Base-by-base conservation (phyloP, 2,797 vertebrate species). In the Rallus crepitans region DNA sequence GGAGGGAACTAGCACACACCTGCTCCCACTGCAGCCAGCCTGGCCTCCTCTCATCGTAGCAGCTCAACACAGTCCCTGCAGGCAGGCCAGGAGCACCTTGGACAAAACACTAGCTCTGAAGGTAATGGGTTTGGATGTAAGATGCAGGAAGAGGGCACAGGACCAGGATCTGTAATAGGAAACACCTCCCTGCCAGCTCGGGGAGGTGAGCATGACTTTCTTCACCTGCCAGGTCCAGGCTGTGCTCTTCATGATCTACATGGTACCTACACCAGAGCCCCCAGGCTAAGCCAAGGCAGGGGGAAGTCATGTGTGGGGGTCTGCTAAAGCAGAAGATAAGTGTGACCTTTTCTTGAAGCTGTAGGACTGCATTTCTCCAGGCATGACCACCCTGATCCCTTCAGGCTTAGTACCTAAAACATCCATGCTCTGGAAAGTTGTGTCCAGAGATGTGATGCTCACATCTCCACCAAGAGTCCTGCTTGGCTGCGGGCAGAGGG, bases 101-200 rank as follows among this genome's bases (percentile, higher is more conserved):
- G 10, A 40, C 37, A 11, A 53, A 64, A 59, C 40, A 4, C 12
- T 2, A 68, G 18, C 70, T 77, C 79, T 76, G 31, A 17, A 47
- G 13, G 1, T 9, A 14, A 42, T 0, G 9, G 24, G 23, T 73
- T 52, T 28, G 65, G 57, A n/a, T 40, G 16, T 0, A 1, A 73
- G 33, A 27, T 5, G 40, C 56, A 80, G 20, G 23, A 25, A 23
- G 11, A 82, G 33, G n/a, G 27, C 64, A 70, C 24, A 2, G 20
- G 23, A 60, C 47, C 42, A 33, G 48, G 20, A 81, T 31, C 14
- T 82, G 55, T 27, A 39, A 76, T 11, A 35, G 33, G 47, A 90
- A 92, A 72, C 40, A 56, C 76, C n/a, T 21, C 55, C 45, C 69
- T 79, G 40, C 37, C 89, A 93, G 77, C 42, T 30, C 47, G 21